Conservation (phyloP, 2,797 vertebrate species). For the Malurus splendens region DNA sequence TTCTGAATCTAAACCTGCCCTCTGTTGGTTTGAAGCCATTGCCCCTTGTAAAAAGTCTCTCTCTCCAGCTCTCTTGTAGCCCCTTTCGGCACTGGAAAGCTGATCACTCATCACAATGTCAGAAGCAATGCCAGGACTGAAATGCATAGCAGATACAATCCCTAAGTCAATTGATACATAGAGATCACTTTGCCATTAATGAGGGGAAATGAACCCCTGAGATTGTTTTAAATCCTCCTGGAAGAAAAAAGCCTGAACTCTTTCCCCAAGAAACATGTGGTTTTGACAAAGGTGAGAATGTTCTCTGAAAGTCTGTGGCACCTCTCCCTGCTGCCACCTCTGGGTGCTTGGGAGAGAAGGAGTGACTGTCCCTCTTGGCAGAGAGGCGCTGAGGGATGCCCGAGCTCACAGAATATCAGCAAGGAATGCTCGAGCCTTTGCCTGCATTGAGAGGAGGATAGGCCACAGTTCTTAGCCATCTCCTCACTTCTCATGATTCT, state of each 20-base stretch:
- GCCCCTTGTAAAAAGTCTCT: not conserved
- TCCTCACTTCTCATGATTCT: not conserved
- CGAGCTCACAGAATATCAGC: rapidly evolving
- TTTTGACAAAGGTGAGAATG: not conserved
- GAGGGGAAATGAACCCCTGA: not conserved
- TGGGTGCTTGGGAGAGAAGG: not conserved
- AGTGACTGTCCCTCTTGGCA: rapidly evolving
- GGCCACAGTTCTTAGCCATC: not conserved
- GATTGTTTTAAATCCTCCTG: not conserved
- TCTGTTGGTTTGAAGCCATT: not conserved
- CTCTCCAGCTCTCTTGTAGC: not conserved
- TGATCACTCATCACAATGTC: not conserved
- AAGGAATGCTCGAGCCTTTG: not conserved
- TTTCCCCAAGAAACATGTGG: not conserved
- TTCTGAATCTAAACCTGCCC: not conserved
- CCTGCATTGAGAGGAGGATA: not conserved
- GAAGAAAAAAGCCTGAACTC: not conserved
- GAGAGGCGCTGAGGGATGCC: not conserved
- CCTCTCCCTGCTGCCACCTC: not conserved
- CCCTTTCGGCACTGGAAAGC: not conserved
- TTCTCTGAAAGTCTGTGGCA: not conserved
- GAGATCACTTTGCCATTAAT: not conserved
- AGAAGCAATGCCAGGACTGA: not conserved
- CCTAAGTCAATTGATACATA: rapidly evolving
- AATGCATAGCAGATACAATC: not conserved